A percentile compares a stretch with the other conserved stretches of the same genome.
Evolutionary conservation across 2,797 vertebrate species (phyloP).

Genomic region (Enteromius afrohamiltoni): DNA sequence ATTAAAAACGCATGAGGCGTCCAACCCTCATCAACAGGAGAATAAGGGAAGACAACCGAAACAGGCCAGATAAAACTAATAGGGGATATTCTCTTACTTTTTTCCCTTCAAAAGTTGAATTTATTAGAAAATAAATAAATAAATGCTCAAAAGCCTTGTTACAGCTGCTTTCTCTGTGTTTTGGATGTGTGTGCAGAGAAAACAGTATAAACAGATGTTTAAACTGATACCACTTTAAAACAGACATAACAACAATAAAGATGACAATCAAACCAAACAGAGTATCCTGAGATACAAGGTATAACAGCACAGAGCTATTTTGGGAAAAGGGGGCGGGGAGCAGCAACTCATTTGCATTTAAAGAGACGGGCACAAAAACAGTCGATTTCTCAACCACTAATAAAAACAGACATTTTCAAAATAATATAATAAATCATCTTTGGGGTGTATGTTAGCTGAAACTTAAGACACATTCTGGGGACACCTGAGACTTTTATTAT

Average conservation of each 20-base stretch:
- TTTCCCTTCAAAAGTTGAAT: not conserved
- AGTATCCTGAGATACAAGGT: not conserved
- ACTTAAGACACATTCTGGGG: not conserved
- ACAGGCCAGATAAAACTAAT: constrained; percentile 17
- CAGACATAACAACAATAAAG: too few relatives aligned
- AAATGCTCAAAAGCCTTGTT: too few relatives aligned
- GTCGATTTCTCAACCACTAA: not conserved
- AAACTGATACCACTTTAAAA: too few relatives aligned
- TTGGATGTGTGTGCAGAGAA: too few relatives aligned
- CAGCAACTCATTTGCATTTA: not conserved
- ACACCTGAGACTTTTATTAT: too few relatives aligned
- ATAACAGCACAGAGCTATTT: not conserved
- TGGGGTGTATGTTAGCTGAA: not conserved
- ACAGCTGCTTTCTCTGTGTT: too few relatives aligned
- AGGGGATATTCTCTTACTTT: not conserved
- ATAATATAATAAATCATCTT: not conserved
- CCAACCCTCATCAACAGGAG: constrained; percentile 16
- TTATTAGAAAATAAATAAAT: not conserved
- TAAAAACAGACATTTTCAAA: not conserved
- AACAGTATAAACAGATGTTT: too few relatives aligned
- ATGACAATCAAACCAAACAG: not conserved
- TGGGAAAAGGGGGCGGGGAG: too few relatives aligned
- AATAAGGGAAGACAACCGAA: constrained; percentile 10
- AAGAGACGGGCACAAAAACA: not conserved
- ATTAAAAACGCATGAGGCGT: constrained; percentile 67